Evolutionary conservation across 92 coral and sea anemone genomes (phyloP).

Genomic region (Metridium senile): DNA sequence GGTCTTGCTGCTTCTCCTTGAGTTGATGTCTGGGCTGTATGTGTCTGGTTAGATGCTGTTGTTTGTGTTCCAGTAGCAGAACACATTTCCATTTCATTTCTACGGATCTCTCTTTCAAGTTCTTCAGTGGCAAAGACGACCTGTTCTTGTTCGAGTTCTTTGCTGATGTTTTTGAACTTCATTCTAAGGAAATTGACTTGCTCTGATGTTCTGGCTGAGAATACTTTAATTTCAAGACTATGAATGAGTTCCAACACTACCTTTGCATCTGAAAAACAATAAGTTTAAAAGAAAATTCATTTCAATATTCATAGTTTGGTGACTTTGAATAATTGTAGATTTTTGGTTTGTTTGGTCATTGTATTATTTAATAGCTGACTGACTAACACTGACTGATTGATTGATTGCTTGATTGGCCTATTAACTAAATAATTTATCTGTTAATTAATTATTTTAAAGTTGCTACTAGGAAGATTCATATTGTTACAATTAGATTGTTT

Average conservation of each 20-base stretch:
- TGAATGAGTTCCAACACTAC: conserved; percentile 62
- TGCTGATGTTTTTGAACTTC: conserved; percentile 38
- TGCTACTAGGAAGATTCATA: too few relatives aligned
- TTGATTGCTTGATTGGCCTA: too few relatives aligned
- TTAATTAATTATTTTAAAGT: too few relatives aligned
- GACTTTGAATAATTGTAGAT: too few relatives aligned
- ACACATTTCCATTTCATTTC: background rate
- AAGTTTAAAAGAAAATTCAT: too few relatives aligned
- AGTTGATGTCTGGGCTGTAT: background rate
- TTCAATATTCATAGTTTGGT: too few relatives aligned
- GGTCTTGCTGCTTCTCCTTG: background rate
- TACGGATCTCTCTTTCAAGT: conserved; percentile 24
- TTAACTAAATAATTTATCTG: too few relatives aligned
- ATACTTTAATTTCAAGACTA: conserved; percentile 54
- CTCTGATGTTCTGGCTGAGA: conserved; percentile 35
- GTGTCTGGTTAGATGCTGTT: too few relatives aligned
- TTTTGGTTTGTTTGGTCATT: too few relatives aligned
- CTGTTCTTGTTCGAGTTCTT: conserved; percentile 37
- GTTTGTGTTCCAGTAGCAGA: background rate
- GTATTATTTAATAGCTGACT: too few relatives aligned
- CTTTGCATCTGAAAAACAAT: conserved; percentile 63
- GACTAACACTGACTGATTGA: too few relatives aligned
- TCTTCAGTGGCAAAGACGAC: conserved; percentile 20
- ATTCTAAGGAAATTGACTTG: conserved; percentile 62
- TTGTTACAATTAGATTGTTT: too few relatives aligned